phyloP scores from a whole-genome alignment of 2,888 invertebrate species.

The Byasa hedistus region DNA sequence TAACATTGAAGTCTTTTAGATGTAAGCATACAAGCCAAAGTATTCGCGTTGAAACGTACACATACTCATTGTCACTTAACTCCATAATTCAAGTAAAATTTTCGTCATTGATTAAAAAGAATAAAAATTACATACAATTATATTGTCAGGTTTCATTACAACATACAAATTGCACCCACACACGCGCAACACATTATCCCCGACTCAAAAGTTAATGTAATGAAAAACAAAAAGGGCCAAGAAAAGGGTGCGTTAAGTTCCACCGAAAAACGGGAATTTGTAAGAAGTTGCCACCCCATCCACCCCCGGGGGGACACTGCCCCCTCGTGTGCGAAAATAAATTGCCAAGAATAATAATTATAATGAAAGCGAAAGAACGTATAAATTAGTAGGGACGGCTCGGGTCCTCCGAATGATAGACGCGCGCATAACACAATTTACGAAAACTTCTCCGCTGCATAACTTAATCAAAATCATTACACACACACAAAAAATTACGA shows the following conservation, averaged over 20 bases:
- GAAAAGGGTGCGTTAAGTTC: slow-evolving; percentile 80
- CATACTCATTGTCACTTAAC: no score
- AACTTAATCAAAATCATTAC: no score
- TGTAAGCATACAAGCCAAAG: no score
- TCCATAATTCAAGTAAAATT: no score
- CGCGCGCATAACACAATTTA: slow-evolving; percentile 34
- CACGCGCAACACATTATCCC: slow-evolving; percentile 72
- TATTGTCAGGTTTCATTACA: slow-evolving; percentile 50
- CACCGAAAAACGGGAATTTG: slow-evolving; percentile 80
- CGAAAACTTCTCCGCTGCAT: not conserved
- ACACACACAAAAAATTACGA: no score
- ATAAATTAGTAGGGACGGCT: slow-evolving; percentile 79
- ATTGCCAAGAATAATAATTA: slow-evolving; percentile 81
- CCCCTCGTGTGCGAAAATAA: slow-evolving; percentile 80
- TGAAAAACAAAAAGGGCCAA: slow-evolving; percentile 81
- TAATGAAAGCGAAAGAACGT: slow-evolving; percentile 81
- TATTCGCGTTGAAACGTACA: no score
- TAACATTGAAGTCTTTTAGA: no score
- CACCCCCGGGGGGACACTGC: slow-evolving; percentile 53
- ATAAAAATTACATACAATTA: not conserved
- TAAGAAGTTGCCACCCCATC: slow-evolving; percentile 69
- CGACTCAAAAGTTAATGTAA: slow-evolving; percentile 79
- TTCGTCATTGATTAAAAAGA: no score
- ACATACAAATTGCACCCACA: slow-evolving; percentile 59
- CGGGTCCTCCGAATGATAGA: slow-evolving; percentile 56